Percentiles rank a stretch among this genome's conserved stretches.
Evolutionary conservation across 2,797 vertebrate genomes (phyloP).

Genomic region (Coregonus sp.): DNA sequence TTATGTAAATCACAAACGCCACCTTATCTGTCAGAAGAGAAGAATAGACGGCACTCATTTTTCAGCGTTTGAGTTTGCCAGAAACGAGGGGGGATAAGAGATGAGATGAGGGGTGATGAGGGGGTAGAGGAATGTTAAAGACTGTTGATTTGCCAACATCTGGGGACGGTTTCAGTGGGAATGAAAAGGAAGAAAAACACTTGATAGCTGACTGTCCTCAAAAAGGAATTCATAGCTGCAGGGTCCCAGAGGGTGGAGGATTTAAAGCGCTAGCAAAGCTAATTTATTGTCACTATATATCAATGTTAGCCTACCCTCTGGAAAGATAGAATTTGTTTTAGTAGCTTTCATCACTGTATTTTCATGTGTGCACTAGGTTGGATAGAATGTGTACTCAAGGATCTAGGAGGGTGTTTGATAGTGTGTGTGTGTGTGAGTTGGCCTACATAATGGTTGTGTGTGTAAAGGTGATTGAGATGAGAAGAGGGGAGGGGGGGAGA

Average conservation of each 20-base stretch:
- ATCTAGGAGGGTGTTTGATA: background rate
- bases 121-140: constrained; percentile 43
- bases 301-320: background rate
- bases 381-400: background rate
- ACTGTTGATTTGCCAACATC: constrained; percentile 40
- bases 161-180: constrained; percentile 40
- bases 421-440: background rate
- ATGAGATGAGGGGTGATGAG: background rate
- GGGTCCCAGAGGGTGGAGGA: background rate
- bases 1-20: constrained; percentile 21
- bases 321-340: background rate
- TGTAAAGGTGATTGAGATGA: background rate
- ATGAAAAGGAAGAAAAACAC: constrained; percentile 2
- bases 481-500: no score
- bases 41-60: constrained; percentile 2
- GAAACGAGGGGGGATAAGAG: constrained; percentile 30
- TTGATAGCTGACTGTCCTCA: constrained; percentile 19
- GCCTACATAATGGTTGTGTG: background rate
- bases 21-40: constrained; percentile 34
- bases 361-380: background rate
- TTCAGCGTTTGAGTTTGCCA: background rate
- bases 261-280: constrained; percentile 5
- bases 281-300: constrained; percentile 24
- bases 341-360: background rate
- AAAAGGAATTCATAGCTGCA: constrained; percentile 22